Evolutionary conservation across 2,113 vertebrate genomes (phyloP).

Genomic region (Gymnarchus niloticus): DNA sequence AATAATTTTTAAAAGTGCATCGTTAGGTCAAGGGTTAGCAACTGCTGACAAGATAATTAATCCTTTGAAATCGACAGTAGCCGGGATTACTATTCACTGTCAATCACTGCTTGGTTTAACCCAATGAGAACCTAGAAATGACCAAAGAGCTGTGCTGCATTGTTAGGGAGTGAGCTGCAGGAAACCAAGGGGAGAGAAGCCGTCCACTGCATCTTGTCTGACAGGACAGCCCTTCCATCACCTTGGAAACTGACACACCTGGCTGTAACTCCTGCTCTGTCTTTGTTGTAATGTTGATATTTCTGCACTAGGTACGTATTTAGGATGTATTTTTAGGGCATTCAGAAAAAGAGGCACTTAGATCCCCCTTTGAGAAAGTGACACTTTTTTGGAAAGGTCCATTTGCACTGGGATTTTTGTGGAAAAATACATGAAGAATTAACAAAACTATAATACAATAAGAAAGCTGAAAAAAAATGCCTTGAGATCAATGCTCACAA

Average conservation of each 20-base stretch:
- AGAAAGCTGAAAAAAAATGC: background rate
- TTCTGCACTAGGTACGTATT: too few species aligned
- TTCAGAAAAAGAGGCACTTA: background rate
- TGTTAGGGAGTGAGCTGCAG: background rate
- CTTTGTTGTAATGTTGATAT: background rate
- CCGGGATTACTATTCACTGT: background rate
- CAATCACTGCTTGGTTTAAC: conserved; percentile 13
- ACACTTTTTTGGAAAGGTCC: too few species aligned
- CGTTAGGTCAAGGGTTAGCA: background rate
- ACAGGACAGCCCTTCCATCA: background rate
- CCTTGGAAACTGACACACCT: background rate
- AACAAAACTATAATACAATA: background rate
- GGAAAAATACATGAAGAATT: background rate
- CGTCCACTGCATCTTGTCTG: background rate
- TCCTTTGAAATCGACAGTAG: background rate
- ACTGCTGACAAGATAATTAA: background rate
- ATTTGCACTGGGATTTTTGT: background rate
- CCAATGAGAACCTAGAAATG: background rate
- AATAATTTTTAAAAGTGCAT: background rate
- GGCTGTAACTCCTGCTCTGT: background rate
- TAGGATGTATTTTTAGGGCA: too few species aligned
- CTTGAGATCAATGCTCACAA: background rate
- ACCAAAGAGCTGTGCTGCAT: background rate
- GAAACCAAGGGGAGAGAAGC: background rate
- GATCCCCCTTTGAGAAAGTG: background rate